Percentiles rank a stretch among this genome's conserved stretches.
These are phyloP conservation scores for Labeo catla DNA, from an alignment of 2,113 vertebrate genomes.

Conservation along the genomic window DNA sequence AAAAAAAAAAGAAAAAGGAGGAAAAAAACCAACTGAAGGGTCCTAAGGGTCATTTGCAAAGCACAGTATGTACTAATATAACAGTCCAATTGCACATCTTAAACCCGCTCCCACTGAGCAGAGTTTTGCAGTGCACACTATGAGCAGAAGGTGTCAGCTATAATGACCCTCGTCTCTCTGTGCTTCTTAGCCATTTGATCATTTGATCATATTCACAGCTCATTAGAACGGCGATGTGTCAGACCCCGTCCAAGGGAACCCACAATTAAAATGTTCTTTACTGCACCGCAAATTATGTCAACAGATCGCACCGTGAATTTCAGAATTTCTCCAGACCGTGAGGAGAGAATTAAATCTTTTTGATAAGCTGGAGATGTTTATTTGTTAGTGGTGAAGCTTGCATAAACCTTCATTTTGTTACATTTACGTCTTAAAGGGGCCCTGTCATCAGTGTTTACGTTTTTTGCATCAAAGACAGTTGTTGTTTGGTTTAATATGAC, in stretches of 20 bases:
- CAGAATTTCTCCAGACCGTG: background rate
- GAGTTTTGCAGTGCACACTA: background rate
- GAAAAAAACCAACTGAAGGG: background rate
- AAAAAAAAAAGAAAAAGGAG: too few species aligned
- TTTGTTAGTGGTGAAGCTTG: background rate
- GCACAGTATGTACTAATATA: constrained; percentile 3
- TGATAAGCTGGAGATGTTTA: background rate
- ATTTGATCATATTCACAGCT: constrained; percentile 39
- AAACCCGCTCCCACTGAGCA: constrained; percentile 6
- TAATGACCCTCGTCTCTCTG: constrained; percentile 32
- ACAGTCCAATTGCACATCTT: background rate
- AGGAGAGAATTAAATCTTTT: background rate
- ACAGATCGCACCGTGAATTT: background rate
- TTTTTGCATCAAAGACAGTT: background rate
- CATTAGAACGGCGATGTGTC: constrained; percentile 27
- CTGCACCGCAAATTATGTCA: constrained; percentile 17
- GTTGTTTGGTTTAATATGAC: background rate
- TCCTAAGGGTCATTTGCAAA: background rate
- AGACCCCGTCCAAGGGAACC: constrained; percentile 8
- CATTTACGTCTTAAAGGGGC: background rate
- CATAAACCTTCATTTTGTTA: background rate
- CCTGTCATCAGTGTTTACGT: background rate
- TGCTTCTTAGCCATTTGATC: constrained; percentile 15
- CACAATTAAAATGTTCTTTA: constrained; percentile 31
- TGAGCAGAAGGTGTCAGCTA: constrained; percentile 7